Evolutionary conservation across 1,140 invertebrate genomes (phyloP).

Genomic region (Aphidius ervi): DNA sequence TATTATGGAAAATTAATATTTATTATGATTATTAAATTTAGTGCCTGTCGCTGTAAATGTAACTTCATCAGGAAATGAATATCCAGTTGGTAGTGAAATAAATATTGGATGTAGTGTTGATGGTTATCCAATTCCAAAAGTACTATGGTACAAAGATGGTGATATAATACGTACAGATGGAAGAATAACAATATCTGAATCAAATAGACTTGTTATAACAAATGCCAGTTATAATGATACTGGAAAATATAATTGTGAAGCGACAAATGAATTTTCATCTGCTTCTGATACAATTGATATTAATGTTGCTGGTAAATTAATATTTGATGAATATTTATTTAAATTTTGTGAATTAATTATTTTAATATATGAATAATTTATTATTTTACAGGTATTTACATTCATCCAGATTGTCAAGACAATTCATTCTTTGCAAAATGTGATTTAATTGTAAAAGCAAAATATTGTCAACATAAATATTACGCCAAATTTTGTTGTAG

Average conservation of each 20-base stretch:
- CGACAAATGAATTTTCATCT: slow-evolving; percentile 65
- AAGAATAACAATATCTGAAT: slow-evolving; percentile 60
- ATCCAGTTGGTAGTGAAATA: slow-evolving; percentile 63
- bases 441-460: slow-evolving; percentile 73
- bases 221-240: slow-evolving; percentile 64
- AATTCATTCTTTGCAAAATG: slow-evolving; percentile 88
- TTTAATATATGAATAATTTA: not conserved
- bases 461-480: slow-evolving; percentile 80
- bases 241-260: slow-evolving; percentile 76
- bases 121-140: slow-evolving; percentile 69
- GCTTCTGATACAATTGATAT: slow-evolving; percentile 61
- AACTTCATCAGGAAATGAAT: slow-evolving; percentile 53
- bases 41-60: slow-evolving; percentile 62
- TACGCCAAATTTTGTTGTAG: slow-evolving; percentile 91
- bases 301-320: slow-evolving; percentile 63
- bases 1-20: not conserved
- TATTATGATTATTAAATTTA: slow-evolving; percentile 33
- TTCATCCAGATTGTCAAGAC: slow-evolving; percentile 77
- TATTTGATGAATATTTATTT: not conserved
- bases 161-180: slow-evolving; percentile 51
- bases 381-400: slow-evolving; percentile 60
- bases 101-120: slow-evolving; percentile 69
- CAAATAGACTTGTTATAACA: slow-evolving; percentile 64
- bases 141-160: slow-evolving; percentile 77
- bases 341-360: slow-evolving; percentile 9